Percentiles rank a stretch among this genome's conserved stretches.
Conservation (phyloP, 2,113 vertebrate genomes). For the Oreamnos americanus region DNA sequence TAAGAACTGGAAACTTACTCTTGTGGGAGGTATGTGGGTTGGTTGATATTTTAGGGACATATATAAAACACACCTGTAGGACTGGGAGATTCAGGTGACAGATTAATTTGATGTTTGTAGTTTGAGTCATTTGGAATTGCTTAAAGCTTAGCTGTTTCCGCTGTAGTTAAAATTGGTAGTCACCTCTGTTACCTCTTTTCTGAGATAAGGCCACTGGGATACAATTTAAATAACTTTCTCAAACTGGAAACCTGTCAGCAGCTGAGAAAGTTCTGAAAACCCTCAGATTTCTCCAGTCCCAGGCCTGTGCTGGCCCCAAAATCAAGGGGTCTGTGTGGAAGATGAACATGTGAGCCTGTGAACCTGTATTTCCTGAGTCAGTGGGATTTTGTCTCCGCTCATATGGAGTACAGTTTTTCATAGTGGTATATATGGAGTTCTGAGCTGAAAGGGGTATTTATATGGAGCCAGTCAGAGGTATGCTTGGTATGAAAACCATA, state of each 20-base stretch:
- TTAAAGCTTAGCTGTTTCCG: neutral
- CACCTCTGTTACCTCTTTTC: neutral
- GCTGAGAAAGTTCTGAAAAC: neutral
- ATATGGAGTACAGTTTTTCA: neutral
- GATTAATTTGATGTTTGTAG: neutral
- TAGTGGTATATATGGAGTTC: neutral
- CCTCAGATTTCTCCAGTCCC: neutral
- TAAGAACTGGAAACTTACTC: neutral
- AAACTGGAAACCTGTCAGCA: neutral
- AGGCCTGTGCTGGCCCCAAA: neutral
- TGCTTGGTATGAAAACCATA: conserved; percentile 60
- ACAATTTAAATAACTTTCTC: neutral
- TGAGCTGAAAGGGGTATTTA: conserved; percentile 55
- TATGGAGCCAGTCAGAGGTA: conserved; percentile 18
- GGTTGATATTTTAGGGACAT: neutral
- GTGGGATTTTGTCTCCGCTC: neutral
- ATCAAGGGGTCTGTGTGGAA: neutral
- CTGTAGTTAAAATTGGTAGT: neutral
- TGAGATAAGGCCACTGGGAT: neutral
- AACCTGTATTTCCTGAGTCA: neutral
- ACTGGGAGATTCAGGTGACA: neutral
- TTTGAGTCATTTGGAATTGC: neutral
- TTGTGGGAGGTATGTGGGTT: neutral
- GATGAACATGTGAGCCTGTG: neutral
- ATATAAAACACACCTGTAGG: neutral